Base-by-base conservation (phyloP, 2,113 vertebrate species). In the Nerophis lumbriciformis region DNA sequence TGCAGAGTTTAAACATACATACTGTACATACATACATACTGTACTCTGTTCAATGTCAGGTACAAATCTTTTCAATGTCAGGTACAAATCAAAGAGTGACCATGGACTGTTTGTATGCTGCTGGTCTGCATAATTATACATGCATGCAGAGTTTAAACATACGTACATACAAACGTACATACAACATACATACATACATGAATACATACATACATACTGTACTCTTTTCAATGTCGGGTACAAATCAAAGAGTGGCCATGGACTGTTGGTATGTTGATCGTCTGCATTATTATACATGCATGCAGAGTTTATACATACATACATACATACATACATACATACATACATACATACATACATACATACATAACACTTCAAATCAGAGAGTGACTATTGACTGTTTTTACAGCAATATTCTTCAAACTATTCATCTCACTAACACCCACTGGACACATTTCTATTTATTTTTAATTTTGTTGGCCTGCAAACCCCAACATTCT, bases 351-450 rank as follows among this genome's bases (percentile, higher is more conserved):
- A 36, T 4, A 28, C 50, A 15, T n/a, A 6, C 28, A 28, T 28
- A 28, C 4, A 19, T 1, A 19, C 19, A 19, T 16, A 54, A 6
- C 44, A 65, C 63, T 49, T 51, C 28, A 28, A 28, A 28, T 28
- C 76, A 63, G 75, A 69, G 69, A 61, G 55, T 61, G 59, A 53
- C 61, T 66, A 38, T 47, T n/a, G 12, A 21, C 56, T 2, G 7
- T 5, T 28, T 28, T 53, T 28, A 53, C 52, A 53, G 11, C 13
- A 36, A 36, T 28, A 35, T 53, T 35, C 36, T 14, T 37, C 35
- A 6, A 53, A 53, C 6, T 54, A 36, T 15, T 37, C 5, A 9
- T 45, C 42, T 45, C 12, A 45, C 10, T 54, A 38, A 36, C 53
- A 54, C 13, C 13, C 14, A 54, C 4, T 54, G 51, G 51, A 53